Evolutionary conservation across 1,140 invertebrate genomes (phyloP), one percentile per base, ranked within the genome.

Genomic region (Saccostrea glomerata): DNA sequence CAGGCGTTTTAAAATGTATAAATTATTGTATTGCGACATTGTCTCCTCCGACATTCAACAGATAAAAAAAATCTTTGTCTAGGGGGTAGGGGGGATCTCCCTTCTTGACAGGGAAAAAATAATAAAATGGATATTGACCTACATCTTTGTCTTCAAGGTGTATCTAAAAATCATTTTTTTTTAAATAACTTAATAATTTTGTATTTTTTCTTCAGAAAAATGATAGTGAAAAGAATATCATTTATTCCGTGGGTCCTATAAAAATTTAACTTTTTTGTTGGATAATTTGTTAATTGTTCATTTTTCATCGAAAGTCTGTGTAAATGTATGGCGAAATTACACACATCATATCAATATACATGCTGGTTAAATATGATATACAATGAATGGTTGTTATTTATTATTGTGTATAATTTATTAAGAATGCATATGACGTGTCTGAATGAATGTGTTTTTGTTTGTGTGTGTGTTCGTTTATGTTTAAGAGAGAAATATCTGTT

Each of bases 391-490:
- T 77, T 77, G 70, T 77, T 25, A 30, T 77, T 77, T 30, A 30
- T 77, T 77, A 77, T 30, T 77, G 70, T 77, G 30, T 77, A 77
- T 77, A 77, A 77, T 77, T 77, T 77, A 77, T 77, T 77, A 30
- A 17, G 70, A 36, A 36, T 30, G 30, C 5, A 25, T 20, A 7
- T 63, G 58, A 63, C 17, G 17, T n/a, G 58, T 20, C 58, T 20
- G 66, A 30, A 9, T 13, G 23, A 9, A 5, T n/a, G 60, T n/a
- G 13, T 66, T 4, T 66, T 66, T 66, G 11, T 20, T 66, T 1
- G 60, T n/a, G 60, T 7, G 20, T 23, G 20, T n/a, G 60, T 20
- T 66, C n/a, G 5, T 47, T 1, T 47, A 0, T 47, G 47, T 47
- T 0, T 47, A 6, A 2, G 47, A 15, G 13, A 60, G 58, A 63